Conservation (phyloP, 2,888 invertebrate species). For the Tuta absoluta region DNA sequence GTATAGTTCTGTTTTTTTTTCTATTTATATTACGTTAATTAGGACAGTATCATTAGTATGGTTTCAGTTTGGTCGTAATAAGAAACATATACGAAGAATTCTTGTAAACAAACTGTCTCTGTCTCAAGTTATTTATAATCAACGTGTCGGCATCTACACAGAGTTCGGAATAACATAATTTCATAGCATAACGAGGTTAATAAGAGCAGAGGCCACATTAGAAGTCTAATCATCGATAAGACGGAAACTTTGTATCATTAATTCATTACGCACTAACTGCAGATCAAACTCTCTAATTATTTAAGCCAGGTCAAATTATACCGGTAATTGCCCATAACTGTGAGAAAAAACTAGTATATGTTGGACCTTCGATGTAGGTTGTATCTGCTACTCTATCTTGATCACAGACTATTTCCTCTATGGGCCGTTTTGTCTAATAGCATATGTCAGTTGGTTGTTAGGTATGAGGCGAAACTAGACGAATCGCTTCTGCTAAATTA, state of each 20-base stretch:
- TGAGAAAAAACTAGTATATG: too few species aligned
- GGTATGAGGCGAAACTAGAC: constrained; percentile 33
- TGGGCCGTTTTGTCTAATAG: constrained; percentile 11
- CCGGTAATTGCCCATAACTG: too few species aligned
- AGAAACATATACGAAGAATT: background rate
- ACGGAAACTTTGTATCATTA: constrained; percentile 19
- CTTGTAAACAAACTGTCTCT: background rate
- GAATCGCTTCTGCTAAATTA: constrained; percentile 49
- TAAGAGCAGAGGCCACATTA: constrained; percentile 21
- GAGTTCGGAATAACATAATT: background rate
- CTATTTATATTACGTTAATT: too few species aligned
- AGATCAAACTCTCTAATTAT: too few species aligned
- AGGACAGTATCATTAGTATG: too few species aligned
- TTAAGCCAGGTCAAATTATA: too few species aligned
- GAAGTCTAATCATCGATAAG: constrained; percentile 12
- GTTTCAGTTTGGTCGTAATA: too few species aligned
- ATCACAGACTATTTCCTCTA: background rate
- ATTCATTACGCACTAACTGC: constrained; percentile 6
- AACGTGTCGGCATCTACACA: constrained; percentile 7
- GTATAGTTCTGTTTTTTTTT: too few species aligned
- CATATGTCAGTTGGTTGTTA: constrained; percentile 6
- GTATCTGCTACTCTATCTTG: background rate
- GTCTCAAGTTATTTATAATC: background rate
- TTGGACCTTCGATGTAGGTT: too few species aligned
- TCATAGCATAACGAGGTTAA: constrained; percentile 12